Evolutionary conservation across 1,140 invertebrate species (phyloP), one percentile per base, ranked within the genome.

Genomic region (Drosophila baimaii): DNA sequence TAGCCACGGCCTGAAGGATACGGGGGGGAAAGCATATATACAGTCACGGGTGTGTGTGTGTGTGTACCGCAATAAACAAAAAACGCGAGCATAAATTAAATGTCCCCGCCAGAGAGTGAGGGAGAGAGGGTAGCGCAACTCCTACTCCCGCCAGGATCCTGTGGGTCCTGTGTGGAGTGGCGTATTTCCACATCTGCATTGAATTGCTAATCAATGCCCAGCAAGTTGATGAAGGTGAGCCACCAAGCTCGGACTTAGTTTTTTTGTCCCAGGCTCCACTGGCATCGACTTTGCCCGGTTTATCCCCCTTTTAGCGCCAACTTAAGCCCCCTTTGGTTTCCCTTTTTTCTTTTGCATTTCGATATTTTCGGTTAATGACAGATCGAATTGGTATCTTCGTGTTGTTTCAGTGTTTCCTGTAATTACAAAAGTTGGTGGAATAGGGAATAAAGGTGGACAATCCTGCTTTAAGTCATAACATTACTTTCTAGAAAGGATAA

Each of bases 61-160:
- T 73, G 43, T 82, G 71, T 51, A 62, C 58, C 75, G 68, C 84
- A 74, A 88, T 80, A 88, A 89, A 88, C 83, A 88, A 79, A 29
- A 54, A 44, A 79, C 46, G 27, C 57, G 47, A 70, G 64, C 83
- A 86, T 86, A 82, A 86, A 86, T 86, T 82, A 86, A 64, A 79
- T 56, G 49, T 77, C 59, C 19, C 47, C 59, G 23, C 37, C 57
- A 76, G 17, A 37, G 35, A 58, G 44, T 19, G 33, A 54, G 33
- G 31, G 39, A 52, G 33, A 46, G 39, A 62, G 33, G 41, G 39
- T 43, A 33, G 15, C 62, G 31, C 25, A 31, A 49, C 29, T 5
- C 55, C 46, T n/a, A n/a, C n/a, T n/a, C n/a, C 31, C 7, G 0
- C 9, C 23, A 41, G 37, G 29, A 51, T 37, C 43, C 35, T 44